phyloP scores from a whole-genome alignment of 2,888 invertebrate species.

The Eustalomyia histrio region DNA sequence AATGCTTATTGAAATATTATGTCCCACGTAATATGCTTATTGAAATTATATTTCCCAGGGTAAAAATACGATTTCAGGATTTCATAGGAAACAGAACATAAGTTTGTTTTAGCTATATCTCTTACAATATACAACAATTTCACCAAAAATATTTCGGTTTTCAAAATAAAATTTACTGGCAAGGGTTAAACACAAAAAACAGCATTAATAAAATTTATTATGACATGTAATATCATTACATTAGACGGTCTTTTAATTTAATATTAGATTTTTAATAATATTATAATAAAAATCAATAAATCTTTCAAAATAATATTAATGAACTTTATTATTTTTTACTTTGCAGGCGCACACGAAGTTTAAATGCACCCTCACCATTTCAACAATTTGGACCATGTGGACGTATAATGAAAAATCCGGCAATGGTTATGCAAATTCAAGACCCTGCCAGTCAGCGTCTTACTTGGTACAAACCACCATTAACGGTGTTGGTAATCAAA shows the following conservation, averaged over 20 bases:
- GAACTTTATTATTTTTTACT: conserved; percentile 67
- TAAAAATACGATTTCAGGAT: too few species aligned
- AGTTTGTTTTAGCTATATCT: too few species aligned
- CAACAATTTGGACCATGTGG: conserved; percentile 99
- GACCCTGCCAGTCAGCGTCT: conserved; percentile 97
- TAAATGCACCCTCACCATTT: conserved; percentile 97
- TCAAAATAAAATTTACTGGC: too few species aligned
- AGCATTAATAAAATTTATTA: background rate
- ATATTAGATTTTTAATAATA: too few species aligned
- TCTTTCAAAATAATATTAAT: background rate
- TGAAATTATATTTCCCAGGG: too few species aligned
- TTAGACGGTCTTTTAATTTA: background rate
- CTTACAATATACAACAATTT: too few species aligned
- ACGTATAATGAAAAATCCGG: conserved; percentile 97
- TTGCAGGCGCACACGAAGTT: conserved; percentile 94
- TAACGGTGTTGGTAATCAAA: conserved; percentile 98
- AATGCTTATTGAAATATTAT: too few species aligned
- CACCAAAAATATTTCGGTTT: too few species aligned
- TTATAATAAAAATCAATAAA: background rate
- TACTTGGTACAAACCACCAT: conserved; percentile 97
- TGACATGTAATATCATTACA: background rate
- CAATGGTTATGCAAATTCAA: conserved; percentile 98
- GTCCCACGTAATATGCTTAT: too few species aligned
- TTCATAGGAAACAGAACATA: too few species aligned
- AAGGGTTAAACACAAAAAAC: background rate